Conservation (phyloP, 2,888 invertebrate genomes). For the Nomada ruficornis region DNA sequence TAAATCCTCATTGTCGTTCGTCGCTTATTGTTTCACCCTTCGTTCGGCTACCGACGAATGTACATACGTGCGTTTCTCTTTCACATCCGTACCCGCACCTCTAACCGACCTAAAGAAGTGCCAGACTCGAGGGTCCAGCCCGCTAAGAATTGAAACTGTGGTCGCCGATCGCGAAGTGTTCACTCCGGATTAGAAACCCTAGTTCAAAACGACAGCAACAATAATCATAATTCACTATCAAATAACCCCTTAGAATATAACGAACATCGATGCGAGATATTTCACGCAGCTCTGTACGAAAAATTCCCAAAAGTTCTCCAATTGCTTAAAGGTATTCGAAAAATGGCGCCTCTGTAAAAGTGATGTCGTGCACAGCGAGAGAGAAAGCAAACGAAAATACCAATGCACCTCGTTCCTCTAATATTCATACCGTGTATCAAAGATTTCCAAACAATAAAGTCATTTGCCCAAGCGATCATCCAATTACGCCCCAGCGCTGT, state of each 20-base stretch:
- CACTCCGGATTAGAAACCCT: constrained; percentile 1
- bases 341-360: no score
- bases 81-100: constrained; percentile 77
- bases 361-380: no score
- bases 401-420: no score
- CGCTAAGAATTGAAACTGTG: constrained; percentile 67
- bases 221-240: no score
- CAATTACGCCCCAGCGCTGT: neutral
- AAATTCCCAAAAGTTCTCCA: neutral
- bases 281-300: no score
- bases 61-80: constrained; percentile 79
- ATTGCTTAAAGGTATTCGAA: no score
- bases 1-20: constrained; percentile 84
- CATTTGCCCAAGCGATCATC: constrained; percentile 1
- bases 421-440: no score
- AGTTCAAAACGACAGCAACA: neutral
- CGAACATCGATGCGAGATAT: no score
- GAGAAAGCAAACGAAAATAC: no score
- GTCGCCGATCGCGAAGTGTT: constrained; percentile 44
- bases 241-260: no score
- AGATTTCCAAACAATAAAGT: constrained; percentile 1
- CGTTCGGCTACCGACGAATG: constrained; percentile 78
- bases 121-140: constrained; percentile 60
- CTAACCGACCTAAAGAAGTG: constrained; percentile 68
- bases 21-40: constrained; percentile 84